phyloP scores from a whole-genome alignment of 2,888 invertebrate genomes.

The Euzetes globulus region DNA sequence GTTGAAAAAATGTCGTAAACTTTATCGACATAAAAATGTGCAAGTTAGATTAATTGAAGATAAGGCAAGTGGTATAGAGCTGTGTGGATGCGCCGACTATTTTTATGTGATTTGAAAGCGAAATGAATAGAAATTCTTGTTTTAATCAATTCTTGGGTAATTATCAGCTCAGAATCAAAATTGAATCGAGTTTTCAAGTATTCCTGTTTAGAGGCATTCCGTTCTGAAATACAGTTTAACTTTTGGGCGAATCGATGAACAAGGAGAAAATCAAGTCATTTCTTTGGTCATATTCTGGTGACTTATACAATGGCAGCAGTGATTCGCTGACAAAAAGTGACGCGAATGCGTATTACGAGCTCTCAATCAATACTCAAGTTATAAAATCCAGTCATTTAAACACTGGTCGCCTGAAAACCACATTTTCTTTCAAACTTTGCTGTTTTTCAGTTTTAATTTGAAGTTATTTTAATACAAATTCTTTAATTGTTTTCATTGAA shows the following conservation, averaged over 20 bases:
- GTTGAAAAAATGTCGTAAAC: too few species aligned
- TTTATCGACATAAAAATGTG: too few species aligned
- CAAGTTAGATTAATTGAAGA: too few species aligned
- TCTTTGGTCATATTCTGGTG: background rate
- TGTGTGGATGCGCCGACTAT: too few species aligned
- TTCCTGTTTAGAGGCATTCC: background rate
- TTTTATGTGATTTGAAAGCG: too few species aligned
- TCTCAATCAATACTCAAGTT: background rate
- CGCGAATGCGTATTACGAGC: conserved; percentile 16
- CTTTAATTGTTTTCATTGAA: background rate
- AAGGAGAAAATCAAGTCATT: background rate
- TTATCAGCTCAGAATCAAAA: too few species aligned
- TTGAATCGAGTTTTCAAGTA: too few species aligned
- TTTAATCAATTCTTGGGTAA: too few species aligned
- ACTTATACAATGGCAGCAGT: background rate
- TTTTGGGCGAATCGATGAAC: background rate
- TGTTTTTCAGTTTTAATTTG: background rate
- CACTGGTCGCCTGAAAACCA: background rate
- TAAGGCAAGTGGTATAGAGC: too few species aligned
- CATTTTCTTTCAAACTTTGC: background rate
- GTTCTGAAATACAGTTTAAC: background rate
- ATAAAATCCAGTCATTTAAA: background rate
- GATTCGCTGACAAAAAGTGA: conserved; percentile 2
- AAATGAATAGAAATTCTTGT: too few species aligned
- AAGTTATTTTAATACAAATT: background rate